phyloP scores from a whole-genome alignment of 2,888 invertebrate genomes.

The Hypercompe scribonia region DNA sequence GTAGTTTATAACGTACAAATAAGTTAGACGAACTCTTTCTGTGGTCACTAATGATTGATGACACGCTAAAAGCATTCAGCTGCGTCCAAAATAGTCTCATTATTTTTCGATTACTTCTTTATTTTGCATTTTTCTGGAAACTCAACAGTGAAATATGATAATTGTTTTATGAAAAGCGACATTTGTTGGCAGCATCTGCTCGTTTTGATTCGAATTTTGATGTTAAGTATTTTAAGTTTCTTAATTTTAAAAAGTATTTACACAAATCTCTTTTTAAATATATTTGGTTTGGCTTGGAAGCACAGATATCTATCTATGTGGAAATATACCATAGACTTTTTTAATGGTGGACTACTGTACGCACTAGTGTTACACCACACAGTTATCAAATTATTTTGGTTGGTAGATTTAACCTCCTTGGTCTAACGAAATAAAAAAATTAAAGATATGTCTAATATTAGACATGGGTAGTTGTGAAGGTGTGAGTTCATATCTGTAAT shows the following conservation, averaged over 20 bases:
- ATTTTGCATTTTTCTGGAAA: background rate
- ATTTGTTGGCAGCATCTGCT: background rate
- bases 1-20: slow-evolving; percentile 12
- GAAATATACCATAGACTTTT: background rate
- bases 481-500: too few relatives aligned
- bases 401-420: background rate
- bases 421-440: background rate
- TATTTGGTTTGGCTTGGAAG: background rate
- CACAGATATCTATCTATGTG: background rate
- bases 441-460: too few relatives aligned
- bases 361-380: background rate
- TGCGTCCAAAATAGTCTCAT: background rate
- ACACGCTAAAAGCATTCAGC: slow-evolving; percentile 4
- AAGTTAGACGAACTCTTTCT: background rate
- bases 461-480: too few relatives aligned
- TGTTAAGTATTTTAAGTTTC: background rate
- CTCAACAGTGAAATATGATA: background rate
- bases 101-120: background rate
- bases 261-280: background rate
- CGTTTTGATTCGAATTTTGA: background rate
- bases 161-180: background rate
- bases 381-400: background rate
- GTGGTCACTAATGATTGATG: slow-evolving; percentile 1
- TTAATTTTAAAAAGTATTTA: background rate
- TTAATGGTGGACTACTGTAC: too few relatives aligned